These are phyloP conservation scores for Thalassoma bifasciatum DNA, from an alignment of 2,113 vertebrate genomes.

Conservation along the genomic window DNA sequence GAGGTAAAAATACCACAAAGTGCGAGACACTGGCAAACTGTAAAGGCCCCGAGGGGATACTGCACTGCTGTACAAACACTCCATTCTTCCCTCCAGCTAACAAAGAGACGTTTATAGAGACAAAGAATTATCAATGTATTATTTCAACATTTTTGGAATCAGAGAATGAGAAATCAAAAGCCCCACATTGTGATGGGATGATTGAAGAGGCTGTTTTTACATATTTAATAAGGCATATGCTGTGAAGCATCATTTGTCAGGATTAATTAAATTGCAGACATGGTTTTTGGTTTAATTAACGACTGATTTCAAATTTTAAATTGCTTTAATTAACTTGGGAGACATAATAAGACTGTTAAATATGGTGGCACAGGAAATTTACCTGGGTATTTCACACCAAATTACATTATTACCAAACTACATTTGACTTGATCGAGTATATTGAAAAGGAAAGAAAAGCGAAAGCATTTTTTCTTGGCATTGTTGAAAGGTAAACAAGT, in stretches of 20 bases:
- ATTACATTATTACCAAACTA: background rate
- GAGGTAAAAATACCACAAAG: slow-evolving; percentile 56
- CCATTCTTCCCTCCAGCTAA: background rate
- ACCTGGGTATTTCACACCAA: background rate
- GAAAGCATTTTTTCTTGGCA: too few species aligned
- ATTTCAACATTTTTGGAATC: background rate
- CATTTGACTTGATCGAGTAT: background rate
- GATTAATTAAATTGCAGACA: background rate
- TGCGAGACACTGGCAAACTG: background rate
- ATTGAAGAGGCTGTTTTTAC: background rate
- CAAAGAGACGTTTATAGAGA: background rate
- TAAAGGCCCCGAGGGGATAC: slow-evolving; percentile 24
- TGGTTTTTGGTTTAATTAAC: slow-evolving; percentile 14
- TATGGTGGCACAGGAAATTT: background rate
- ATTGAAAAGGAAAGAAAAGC: too few species aligned
- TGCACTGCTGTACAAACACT: background rate
- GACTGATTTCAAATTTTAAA: slow-evolving; percentile 2
- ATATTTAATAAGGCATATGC: background rate
- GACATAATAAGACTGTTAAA: background rate
- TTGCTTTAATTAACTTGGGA: slow-evolving; percentile 6
- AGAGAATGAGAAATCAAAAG: background rate
- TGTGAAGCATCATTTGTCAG: background rate
- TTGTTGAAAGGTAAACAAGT: background rate
- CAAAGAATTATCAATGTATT: background rate
- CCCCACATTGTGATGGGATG: background rate